Percentiles rank a stretch among this genome's conserved stretches.
phyloP scores from a whole-genome alignment of 1,140 invertebrate genomes.

The Psilanteris sp. region DNA sequence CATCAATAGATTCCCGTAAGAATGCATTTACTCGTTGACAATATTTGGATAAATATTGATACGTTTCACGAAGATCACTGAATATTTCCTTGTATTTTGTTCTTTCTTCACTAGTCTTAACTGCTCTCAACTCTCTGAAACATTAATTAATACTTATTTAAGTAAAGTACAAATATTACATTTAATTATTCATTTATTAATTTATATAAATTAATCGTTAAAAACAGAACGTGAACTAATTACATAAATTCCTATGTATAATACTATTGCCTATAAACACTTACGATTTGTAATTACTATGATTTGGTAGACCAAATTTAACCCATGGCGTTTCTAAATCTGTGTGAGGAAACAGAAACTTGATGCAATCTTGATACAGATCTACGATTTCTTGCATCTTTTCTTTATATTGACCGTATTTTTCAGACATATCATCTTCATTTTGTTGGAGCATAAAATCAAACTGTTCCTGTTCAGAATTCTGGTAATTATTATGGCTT shows the following conservation, averaged over 20 bases:
- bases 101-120: slow-evolving; percentile 21
- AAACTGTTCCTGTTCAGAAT: neutral
- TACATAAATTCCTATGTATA: no score
- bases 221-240: no score
- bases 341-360: slow-evolving; percentile 13
- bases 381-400: slow-evolving; percentile 11
- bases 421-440: neutral
- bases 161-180: no score
- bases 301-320: slow-evolving; percentile 20
- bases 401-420: slow-evolving; percentile 1
- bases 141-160: no score
- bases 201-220: no score
- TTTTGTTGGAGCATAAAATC: slow-evolving; percentile 18
- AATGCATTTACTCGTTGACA: slow-evolving; percentile 33
- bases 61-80: slow-evolving; percentile 15
- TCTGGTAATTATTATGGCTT: slow-evolving; percentile 12
- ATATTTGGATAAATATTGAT: slow-evolving; percentile 40
- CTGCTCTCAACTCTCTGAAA: slow-evolving; percentile 26
- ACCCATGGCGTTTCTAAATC: slow-evolving; percentile 14
- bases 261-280: no score
- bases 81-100: slow-evolving; percentile 28
- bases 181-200: no score
- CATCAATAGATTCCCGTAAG: slow-evolving; percentile 14
- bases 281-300: slow-evolving; percentile 32
- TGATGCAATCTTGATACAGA: slow-evolving; percentile 8